Evolutionary conservation across 1,140 invertebrate species (phyloP).

Genomic region (Drosophila busckii): DNA sequence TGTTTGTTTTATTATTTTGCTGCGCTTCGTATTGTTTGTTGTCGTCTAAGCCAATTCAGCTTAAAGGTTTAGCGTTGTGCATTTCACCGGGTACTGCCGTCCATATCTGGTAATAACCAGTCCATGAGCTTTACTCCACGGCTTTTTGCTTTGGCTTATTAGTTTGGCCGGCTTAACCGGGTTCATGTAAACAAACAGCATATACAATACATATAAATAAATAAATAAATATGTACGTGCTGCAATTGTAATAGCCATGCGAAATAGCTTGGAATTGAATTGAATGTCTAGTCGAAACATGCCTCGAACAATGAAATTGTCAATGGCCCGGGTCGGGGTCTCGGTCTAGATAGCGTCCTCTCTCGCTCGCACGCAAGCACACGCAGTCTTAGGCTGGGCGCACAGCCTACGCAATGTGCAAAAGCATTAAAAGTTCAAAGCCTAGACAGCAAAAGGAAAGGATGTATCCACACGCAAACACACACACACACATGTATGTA

Average conservation of each 20-base stretch:
- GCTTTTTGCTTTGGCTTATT: constrained; percentile 5
- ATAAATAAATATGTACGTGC: not conserved
- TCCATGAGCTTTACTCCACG: constrained; percentile 36
- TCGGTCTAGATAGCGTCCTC: not conserved
- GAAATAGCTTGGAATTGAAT: not conserved
- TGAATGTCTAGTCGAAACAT: constrained; percentile 29
- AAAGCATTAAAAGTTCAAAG: no score
- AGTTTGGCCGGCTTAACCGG: constrained; percentile 6
- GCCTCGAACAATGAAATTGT: constrained; percentile 27
- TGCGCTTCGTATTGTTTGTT: not conserved
- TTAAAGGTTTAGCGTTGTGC: constrained; percentile 30
- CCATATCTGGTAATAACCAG: constrained; percentile 42
- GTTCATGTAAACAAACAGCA: constrained; percentile 36
- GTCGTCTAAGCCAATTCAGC: constrained; percentile 27
- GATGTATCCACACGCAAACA: no score
- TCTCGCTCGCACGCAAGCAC: not conserved
- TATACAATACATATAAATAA: not conserved
- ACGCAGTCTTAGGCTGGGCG: no score
- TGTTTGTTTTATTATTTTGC: constrained; percentile 9
- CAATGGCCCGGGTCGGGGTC: constrained; percentile 26
- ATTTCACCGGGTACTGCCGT: constrained; percentile 13
- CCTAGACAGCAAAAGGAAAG: no score
- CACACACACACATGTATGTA: no score
- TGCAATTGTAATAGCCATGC: not conserved
- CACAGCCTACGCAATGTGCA: no score